These are phyloP conservation scores for Tragulus kanchil DNA, from an alignment of 2,113 vertebrate species.

Conservation along the genomic window DNA sequence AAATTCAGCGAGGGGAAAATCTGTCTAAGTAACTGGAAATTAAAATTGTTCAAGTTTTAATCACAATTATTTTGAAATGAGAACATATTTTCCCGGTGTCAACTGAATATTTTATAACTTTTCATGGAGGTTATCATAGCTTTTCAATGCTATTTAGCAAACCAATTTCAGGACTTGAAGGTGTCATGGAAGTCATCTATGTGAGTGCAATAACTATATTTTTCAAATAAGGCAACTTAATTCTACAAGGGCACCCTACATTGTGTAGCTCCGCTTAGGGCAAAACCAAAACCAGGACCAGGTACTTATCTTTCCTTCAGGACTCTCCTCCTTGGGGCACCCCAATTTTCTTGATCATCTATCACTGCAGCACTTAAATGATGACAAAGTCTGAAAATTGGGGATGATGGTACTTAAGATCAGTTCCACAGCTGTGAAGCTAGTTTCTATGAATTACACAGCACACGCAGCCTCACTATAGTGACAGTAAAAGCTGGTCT, in stretches of 20 bases:
- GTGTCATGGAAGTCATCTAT: background rate
- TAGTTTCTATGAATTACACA: slow-evolving; percentile 10
- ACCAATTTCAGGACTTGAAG: background rate
- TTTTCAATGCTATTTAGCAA: slow-evolving; percentile 38
- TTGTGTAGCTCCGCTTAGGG: background rate
- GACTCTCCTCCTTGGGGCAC: background rate
- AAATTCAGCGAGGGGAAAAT: slow-evolving; percentile 53
- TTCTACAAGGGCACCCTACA: background rate
- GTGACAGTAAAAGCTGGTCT: background rate
- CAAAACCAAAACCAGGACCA: background rate
- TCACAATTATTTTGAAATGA: slow-evolving; percentile 25
- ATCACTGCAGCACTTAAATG: background rate
- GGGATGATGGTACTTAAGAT: background rate
- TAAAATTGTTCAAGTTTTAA: slow-evolving; percentile 61
- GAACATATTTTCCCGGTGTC: background rate
- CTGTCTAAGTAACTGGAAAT: slow-evolving; percentile 47
- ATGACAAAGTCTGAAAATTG: background rate
- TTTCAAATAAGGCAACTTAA: slow-evolving; percentile 47
- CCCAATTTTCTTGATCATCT: background rate
- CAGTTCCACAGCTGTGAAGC: background rate
- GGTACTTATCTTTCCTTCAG: background rate
- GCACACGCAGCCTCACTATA: background rate
- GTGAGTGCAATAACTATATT: background rate
- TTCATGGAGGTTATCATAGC: slow-evolving; percentile 35
- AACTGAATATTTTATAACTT: slow-evolving; percentile 24